Percentiles rank a stretch among this genome's conserved stretches.
Conservation (phyloP, 2,797 vertebrate species). For the Falco berigora region DNA sequence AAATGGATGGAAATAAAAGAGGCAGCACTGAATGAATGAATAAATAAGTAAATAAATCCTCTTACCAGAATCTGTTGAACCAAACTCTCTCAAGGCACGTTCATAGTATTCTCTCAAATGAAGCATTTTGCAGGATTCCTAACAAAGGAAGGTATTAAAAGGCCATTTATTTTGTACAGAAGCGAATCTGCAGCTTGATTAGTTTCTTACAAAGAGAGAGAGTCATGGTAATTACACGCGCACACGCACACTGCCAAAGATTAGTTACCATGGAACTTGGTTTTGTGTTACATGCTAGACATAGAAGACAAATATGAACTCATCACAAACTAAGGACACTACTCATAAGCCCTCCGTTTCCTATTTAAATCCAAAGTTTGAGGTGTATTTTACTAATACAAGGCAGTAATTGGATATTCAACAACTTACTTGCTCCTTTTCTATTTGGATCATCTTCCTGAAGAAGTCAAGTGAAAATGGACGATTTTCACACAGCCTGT, state of each 20-base stretch:
- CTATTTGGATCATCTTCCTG: slow-evolving; percentile 87
- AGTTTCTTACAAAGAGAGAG: background rate
- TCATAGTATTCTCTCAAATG: slow-evolving; percentile 89
- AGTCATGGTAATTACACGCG: background rate
- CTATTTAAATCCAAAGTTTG: background rate
- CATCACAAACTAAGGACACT: background rate
- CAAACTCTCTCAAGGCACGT: slow-evolving; percentile 90
- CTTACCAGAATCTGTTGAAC: slow-evolving; percentile 83
- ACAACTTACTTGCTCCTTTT: slow-evolving; percentile 88
- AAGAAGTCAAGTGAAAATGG: slow-evolving; percentile 89
- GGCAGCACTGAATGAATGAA: background rate
- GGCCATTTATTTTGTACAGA: background rate
- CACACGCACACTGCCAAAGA: background rate
- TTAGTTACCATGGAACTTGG: slow-evolving; percentile 8
- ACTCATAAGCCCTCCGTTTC: background rate
- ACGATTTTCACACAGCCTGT: slow-evolving; percentile 85
- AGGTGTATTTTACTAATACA: background rate
- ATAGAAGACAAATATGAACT: background rate
- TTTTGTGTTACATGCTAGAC: background rate
- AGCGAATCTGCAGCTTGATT: slow-evolving; percentile 15
- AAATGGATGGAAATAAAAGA: background rate
- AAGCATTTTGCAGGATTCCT: slow-evolving; percentile 85
- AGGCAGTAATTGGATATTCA: background rate
- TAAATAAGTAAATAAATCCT: background rate
- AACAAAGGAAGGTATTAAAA: slow-evolving; percentile 47